Evolutionary conservation across 37 sponge, comb jelly and placozoan species (phyloP).

Genomic region (Halichondria panicea): DNA sequence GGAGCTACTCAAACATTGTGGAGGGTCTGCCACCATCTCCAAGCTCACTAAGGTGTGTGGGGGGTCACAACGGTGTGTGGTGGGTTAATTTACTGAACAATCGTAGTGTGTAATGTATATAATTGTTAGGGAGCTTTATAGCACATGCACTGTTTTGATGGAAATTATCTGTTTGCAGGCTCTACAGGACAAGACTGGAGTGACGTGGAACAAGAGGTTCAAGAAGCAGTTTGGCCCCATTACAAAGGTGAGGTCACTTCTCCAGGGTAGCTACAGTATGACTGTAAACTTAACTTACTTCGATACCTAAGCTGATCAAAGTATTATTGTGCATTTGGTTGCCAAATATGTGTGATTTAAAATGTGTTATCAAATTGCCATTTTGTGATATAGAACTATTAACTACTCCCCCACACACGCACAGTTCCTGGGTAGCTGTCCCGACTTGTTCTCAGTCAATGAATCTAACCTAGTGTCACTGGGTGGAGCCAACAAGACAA

Average conservation of each 20-base stretch:
- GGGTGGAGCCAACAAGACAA: not conserved
- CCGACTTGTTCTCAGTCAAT: slow-evolving; percentile 43
- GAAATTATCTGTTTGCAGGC: slow-evolving; percentile 30
- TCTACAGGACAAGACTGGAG: slow-evolving; percentile 80
- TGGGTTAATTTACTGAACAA: not conserved
- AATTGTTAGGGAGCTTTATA: too few species aligned
- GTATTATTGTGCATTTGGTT: too few species aligned
- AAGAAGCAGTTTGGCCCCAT: slow-evolving; percentile 80
- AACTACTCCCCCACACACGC: too few species aligned
- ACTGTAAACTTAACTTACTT: too few species aligned
- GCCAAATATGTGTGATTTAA: too few species aligned
- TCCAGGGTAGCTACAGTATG: not conserved
- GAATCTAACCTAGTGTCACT: slow-evolving; percentile 46
- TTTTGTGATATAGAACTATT: not conserved
- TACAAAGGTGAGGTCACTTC: slow-evolving; percentile 36
- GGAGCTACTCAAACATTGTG: slow-evolving; percentile 52
- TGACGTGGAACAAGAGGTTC: slow-evolving; percentile 90
- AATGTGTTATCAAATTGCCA: not conserved
- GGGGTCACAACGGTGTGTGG: too few species aligned
- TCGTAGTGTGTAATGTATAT: not conserved
- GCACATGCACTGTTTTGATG: too few species aligned
- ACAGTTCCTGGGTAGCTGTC: slow-evolving; percentile 45
- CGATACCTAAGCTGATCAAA: too few species aligned
- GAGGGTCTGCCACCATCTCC: slow-evolving; percentile 52
- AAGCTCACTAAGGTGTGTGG: slow-evolving; percentile 66